A percentile compares a stretch with the other conserved stretches of the same genome.
These are phyloP conservation scores for Scaptomyza tumidula DNA, from an alignment of 2,888 invertebrate species.

Conservation along the genomic window DNA sequence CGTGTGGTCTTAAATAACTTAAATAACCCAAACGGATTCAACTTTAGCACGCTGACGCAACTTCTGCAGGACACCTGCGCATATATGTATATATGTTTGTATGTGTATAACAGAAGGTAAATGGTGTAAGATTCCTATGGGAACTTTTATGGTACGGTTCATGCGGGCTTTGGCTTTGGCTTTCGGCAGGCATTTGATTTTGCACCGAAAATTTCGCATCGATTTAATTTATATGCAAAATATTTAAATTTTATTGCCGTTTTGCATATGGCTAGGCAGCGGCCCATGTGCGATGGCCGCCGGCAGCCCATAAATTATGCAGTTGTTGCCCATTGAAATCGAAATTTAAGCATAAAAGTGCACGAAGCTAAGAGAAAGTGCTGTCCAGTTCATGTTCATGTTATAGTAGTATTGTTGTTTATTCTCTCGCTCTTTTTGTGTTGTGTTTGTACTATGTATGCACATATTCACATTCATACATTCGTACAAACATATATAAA, in stretches of 20 bases:
- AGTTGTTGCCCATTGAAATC: conserved; percentile 64
- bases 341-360: conserved; percentile 60
- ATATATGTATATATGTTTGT: conserved; percentile 4
- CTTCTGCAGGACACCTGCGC: conserved; percentile 7
- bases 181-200: conserved; percentile 32
- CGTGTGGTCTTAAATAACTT: not conserved
- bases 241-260: conserved; percentile 78
- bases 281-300: conserved; percentile 38
- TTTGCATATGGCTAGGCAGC: conserved; percentile 63
- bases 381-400: conserved; percentile 10
- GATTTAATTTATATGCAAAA: conserved; percentile 77
- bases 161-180: conserved; percentile 27
- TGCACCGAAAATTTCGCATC: conserved; percentile 69
- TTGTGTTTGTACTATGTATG: too few species aligned
- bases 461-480: too few species aligned
- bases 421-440: conserved; percentile 7
- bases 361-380: conserved; percentile 39
- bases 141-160: conserved; percentile 23
- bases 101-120: conserved; percentile 8
- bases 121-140: conserved; percentile 43
- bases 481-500: too few species aligned
- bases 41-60: conserved; percentile 4
- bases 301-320: conserved; percentile 62
- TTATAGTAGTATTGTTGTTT: conserved; percentile 25
- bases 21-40: conserved; percentile 1